Evolutionary conservation across 2,888 invertebrate species (phyloP), one percentile per base, ranked within the genome.

Genomic region (Chirona hameri): DNA sequence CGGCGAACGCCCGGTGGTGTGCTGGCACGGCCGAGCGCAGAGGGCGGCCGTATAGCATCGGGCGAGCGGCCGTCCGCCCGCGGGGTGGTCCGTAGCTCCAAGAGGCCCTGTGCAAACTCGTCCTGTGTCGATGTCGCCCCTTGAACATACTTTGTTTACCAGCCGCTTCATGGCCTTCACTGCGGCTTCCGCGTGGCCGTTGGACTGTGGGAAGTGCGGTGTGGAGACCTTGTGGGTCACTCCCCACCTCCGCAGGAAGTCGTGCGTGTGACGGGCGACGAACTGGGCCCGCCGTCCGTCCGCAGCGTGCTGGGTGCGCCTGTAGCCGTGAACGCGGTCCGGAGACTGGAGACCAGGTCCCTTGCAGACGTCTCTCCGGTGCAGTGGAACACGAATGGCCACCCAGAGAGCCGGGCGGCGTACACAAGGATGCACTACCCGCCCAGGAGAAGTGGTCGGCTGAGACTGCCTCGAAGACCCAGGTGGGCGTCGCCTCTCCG

Each of bases 401-500:
- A 55, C 9, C 81, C 57, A n/a, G 81, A 81, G 7, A 55, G 57
- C 0, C 81, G 81, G 24, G 55, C 81, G 46, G 46, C 81, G 12
- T 27, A 55, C 39, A 81, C 81, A 9, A 81, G n/a, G 10, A 81
- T 2, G 31, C 31, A 7, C 24, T 1, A 7, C 57, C 81, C 5
- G 60, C 60, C 10, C n/a, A 14, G 60, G 18, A 24, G 18, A 81
- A 81, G 39, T 24, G 46, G 27, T 57, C 81, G 10, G 65, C 81
- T 4, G 39, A 65, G 9, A 31, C 60, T 10, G 60, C n/a, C 12
- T 81, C 57, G n/a, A 48, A 81, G 21, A 31, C 18, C 21, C 55
- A 5, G 27, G 52, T 46, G 21, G 52, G 24, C 1, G 29, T 29
- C 9, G 31, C 21, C 21, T 81, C 81, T 18, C 52, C 29, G 9